A percentile compares a stretch with the other conserved stretches of the same genome.
phyloP scores from a whole-genome alignment of 2,888 invertebrate species.

The Petrophora chlorosata region DNA sequence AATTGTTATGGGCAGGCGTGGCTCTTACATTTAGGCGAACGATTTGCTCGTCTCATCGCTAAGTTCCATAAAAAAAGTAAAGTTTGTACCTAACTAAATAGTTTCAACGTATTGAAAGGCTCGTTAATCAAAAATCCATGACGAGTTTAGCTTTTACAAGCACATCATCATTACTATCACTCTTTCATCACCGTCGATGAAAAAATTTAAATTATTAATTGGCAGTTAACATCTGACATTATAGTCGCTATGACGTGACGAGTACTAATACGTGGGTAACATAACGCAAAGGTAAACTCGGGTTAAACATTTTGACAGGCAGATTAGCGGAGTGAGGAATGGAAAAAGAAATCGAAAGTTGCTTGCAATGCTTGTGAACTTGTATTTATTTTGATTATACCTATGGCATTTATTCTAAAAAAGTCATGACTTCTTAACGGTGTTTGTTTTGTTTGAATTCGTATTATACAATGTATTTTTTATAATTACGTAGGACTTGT shows the following conservation, averaged over 20 bases:
- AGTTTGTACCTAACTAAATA: too few species aligned
- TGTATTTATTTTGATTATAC: conserved; percentile 12
- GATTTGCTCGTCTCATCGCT: too few species aligned
- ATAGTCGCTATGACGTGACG: conserved; percentile 12
- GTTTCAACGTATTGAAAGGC: conserved; percentile 1
- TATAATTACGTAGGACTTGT: too few species aligned
- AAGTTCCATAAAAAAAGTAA: too few species aligned
- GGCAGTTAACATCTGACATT: conserved; percentile 26
- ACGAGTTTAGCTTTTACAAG: conserved; percentile 16
- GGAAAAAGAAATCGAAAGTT: conserved; percentile 46
- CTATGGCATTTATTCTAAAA: conserved; percentile 5
- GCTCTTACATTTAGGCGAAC: too few species aligned
- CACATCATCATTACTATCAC: conserved; percentile 16
- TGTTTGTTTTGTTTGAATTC: conserved; percentile 8
- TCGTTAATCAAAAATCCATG: conserved; percentile 2
- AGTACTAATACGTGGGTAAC: too few species aligned
- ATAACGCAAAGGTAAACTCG: conserved; percentile 51
- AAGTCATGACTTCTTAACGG: too few species aligned
- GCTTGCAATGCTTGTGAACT: conserved; percentile 21
- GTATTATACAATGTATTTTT: too few species aligned
- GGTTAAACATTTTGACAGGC: conserved; percentile 52
- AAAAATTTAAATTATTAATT: conserved; percentile 26
- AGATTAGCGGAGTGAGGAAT: conserved; percentile 32
- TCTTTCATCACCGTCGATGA: conserved; percentile 7
- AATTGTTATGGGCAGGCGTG: too few species aligned